Evolutionary conservation across 2,113 vertebrate species (phyloP).

Genomic region (Rhinopomastus cyanomelas): DNA sequence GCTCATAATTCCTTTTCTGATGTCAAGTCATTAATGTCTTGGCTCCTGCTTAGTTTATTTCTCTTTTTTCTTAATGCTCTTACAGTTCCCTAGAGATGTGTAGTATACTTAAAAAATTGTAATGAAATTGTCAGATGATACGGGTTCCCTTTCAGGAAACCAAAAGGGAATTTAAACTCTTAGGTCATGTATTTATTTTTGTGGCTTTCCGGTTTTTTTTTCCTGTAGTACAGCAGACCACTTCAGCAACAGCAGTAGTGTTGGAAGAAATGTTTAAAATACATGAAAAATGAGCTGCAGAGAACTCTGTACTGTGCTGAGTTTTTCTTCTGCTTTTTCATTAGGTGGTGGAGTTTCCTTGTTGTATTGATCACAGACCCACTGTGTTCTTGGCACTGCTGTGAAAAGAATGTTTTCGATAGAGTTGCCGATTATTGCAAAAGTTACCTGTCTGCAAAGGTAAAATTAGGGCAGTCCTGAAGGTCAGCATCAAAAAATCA

Average conservation of each 20-base stretch:
- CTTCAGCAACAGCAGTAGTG: neutral
- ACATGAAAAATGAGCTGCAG: neutral
- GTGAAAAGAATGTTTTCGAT: constrained; percentile 26
- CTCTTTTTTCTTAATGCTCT: neutral
- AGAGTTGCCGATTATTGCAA: neutral
- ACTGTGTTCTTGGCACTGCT: neutral
- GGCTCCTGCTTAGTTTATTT: neutral
- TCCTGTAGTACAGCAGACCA: neutral
- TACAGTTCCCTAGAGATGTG: neutral
- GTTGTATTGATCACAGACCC: neutral
- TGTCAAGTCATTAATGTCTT: neutral
- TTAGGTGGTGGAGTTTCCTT: constrained; percentile 32
- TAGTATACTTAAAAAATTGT: neutral
- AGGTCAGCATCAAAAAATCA: constrained; percentile 3
- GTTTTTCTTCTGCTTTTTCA: neutral
- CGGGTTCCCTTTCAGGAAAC: neutral
- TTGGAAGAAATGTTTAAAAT: neutral
- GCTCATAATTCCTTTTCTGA: neutral
- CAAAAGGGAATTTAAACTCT: neutral
- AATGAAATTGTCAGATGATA: neutral
- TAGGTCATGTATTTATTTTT: neutral
- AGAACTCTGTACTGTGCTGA: neutral
- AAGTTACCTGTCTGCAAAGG: constrained; percentile 4
- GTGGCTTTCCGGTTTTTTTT: neutral
- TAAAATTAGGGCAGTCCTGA: neutral